Conservation (phyloP, 2,113 vertebrate genomes). For the Oenanthe melanoleuca region DNA sequence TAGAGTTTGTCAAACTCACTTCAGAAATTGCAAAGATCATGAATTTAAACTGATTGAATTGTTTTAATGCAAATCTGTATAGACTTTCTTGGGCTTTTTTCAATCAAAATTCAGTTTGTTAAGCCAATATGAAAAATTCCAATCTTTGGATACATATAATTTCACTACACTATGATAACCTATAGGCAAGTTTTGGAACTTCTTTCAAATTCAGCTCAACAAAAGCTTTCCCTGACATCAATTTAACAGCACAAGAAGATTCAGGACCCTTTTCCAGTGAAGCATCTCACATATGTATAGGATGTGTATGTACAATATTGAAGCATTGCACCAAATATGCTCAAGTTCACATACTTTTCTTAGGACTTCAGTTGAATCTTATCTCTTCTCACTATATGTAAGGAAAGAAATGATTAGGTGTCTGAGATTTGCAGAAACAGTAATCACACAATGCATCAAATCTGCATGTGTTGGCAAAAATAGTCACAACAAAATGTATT, state of each 20-base stretch:
- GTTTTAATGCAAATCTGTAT: neutral
- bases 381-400: neutral
- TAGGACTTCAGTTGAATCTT: neutral
- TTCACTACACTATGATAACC: neutral
- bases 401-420: slow-evolving; percentile 15
- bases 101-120: neutral
- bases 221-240: neutral
- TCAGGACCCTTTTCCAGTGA: neutral
- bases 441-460: slow-evolving; percentile 43
- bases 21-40: neutral
- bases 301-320: neutral
- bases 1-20: neutral
- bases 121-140: neutral
- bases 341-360: neutral
- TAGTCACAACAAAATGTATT: slow-evolving; percentile 38
- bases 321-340: neutral
- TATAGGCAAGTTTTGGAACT: neutral
- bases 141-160: neutral
- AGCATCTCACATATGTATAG: neutral
- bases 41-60: neutral
- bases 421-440: slow-evolving; percentile 4
- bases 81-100: neutral
- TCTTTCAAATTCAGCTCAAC: neutral
- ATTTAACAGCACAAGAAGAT: neutral
- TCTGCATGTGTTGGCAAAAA: slow-evolving; percentile 1